Percentiles rank a stretch among this genome's conserved stretches.
Evolutionary conservation across 1,140 invertebrate genomes (phyloP).

Genomic region (Heliconius eleuchia): DNA sequence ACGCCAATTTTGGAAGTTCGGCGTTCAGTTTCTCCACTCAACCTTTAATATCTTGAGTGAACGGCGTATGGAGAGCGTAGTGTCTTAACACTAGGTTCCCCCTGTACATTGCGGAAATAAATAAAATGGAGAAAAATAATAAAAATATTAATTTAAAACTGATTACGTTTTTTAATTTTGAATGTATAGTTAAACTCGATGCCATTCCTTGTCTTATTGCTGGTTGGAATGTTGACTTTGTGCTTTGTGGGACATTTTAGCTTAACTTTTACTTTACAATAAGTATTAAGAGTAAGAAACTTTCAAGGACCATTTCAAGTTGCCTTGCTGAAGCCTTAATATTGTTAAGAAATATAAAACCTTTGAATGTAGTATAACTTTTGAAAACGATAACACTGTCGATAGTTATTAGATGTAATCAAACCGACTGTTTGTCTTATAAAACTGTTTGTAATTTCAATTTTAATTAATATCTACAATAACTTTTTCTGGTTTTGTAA

Average conservation of each 20-base stretch:
- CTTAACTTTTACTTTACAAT: conserved; percentile 8
- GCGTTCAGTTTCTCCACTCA: no score
- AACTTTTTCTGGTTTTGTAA: neutral
- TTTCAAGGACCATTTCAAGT: conserved; percentile 29
- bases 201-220: no score
- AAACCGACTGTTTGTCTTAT: neutral
- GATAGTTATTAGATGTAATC: neutral
- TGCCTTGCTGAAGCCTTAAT: conserved; percentile 35
- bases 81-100: no score
- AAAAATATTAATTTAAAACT: no score
- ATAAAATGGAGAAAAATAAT: no score
- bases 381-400: neutral
- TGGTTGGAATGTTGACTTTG: neutral
- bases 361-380: neutral
- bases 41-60: no score
- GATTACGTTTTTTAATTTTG: no score
- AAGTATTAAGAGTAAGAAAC: conserved; percentile 1
- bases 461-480: neutral
- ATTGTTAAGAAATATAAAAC: neutral
- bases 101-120: no score
- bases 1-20: no score
- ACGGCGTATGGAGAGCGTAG: no score
- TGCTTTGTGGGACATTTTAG: neutral
- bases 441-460: conserved; percentile 1
- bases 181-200: no score